phyloP scores from a whole-genome alignment of 2,797 vertebrate species.

The Stomatorhinus walkeri region DNA sequence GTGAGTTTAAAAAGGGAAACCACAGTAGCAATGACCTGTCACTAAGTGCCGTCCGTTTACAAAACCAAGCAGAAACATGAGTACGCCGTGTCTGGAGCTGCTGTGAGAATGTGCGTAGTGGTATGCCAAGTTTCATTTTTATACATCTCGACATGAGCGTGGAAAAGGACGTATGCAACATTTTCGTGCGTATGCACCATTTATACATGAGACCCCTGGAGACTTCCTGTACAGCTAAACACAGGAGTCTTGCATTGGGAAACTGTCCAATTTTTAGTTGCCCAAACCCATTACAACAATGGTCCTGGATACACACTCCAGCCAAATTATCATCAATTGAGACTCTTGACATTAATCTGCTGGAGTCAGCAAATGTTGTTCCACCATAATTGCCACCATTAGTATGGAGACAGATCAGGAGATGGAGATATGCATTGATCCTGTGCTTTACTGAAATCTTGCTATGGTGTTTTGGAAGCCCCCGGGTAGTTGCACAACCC shows the following conservation, averaged over 20 bases:
- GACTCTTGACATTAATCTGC: not conserved
- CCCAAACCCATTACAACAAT: not conserved
- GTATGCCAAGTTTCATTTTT: too few species aligned
- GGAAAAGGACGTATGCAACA: too few species aligned
- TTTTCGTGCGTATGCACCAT: too few species aligned
- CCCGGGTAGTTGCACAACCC: not conserved
- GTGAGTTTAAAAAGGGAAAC: too few species aligned
- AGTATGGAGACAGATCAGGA: not conserved
- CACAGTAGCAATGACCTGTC: too few species aligned
- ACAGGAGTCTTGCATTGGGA: not conserved
- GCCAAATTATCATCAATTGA: not conserved
- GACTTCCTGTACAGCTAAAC: not conserved
- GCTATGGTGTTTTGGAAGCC: not conserved
- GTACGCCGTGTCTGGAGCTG: too few species aligned
- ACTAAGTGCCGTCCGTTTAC: too few species aligned
- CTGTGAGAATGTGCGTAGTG: too few species aligned
- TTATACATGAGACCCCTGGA: not conserved
- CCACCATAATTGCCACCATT: not conserved
- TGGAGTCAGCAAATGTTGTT: not conserved
- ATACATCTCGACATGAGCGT: too few species aligned
- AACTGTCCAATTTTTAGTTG: not conserved
- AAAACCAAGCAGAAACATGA: too few species aligned
- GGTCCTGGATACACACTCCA: not conserved
- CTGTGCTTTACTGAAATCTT: not conserved
- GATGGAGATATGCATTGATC: not conserved